A percentile compares a stretch with the other conserved stretches of the same genome.
phyloP scores from a whole-genome alignment of 2,797 vertebrate genomes.

The Rhinophrynus dorsalis region DNA sequence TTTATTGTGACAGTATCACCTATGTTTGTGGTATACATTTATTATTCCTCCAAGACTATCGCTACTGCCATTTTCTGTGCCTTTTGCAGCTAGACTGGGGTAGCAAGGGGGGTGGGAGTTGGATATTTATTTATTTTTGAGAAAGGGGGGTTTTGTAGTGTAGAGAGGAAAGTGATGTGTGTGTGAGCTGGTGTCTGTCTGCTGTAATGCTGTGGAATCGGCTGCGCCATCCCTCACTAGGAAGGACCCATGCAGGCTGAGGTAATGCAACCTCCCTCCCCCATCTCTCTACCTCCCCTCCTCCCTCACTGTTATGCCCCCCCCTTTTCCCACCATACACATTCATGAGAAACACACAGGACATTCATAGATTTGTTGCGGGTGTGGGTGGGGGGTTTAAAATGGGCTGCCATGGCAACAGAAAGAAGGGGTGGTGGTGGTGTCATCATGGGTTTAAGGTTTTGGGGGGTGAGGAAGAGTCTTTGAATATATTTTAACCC shows the following conservation, averaged over 20 bases:
- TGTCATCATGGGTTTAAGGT: conserved; percentile 29
- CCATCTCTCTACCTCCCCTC: background rate
- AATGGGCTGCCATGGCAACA: conserved; percentile 46
- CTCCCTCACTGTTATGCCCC: conserved; percentile 17
- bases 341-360: conserved; percentile 44
- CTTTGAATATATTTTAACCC: conserved; percentile 7
- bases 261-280: conserved; percentile 41
- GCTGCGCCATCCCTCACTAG: conserved; percentile 29
- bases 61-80: background rate
- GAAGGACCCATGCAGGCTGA: conserved; percentile 42
- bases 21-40: too few relatives aligned
- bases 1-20: too few relatives aligned
- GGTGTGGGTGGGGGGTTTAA: conserved; percentile 23
- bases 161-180: conserved; percentile 5
- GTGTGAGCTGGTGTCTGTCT: background rate
- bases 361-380: conserved; percentile 28
- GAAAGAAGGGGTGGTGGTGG: conserved; percentile 5
- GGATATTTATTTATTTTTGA: conserved; percentile 10
- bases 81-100: conserved; percentile 4
- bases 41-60: background rate
- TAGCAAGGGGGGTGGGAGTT: conserved; percentile 24
- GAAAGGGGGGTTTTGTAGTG: conserved; percentile 26
- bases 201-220: conserved; percentile 20
- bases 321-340: conserved; percentile 17
- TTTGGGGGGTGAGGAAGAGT: conserved; percentile 3